Base-by-base conservation (phyloP, 2,113 vertebrate species). In the Lonchura striata region DNA sequence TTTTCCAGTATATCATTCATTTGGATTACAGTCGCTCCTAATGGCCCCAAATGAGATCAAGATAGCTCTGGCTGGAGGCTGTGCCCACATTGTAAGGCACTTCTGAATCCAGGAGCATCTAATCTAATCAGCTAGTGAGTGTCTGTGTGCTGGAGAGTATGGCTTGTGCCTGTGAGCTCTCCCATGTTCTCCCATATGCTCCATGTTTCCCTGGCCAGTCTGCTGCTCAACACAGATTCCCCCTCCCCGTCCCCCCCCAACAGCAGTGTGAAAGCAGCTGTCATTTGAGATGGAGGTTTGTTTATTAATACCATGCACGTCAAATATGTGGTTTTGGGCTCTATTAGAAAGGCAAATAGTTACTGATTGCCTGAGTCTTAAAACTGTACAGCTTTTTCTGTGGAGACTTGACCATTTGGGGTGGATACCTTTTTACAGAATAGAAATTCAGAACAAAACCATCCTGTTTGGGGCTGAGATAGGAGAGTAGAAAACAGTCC, bases 21-120 rank as follows among this genome's bases (percentile, higher is more conserved):
- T 52, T 82, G 52, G 84, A 27, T 87, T 94, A 47, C 53, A 65
- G 81, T 30, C 33, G 2, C 44, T 75, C 37, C 52, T 86, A 59
- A 86, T 71, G 72, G 72, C 83, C 77, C 35, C 72, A 68, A 23
- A 75, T 64, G 69, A 88, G 65, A 89, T 89, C 47, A 91, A 56
- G 80, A 28, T 72, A 23, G 20, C 14, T 2, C 65, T 75, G 91
- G 60, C 88, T 86, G 60, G 68, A 50, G 71, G 68, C 90, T 92
- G 52, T 33, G 83, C 33, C 2, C 15, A 6, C 20, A 16, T 76
- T 10, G 27, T 15, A 37, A 75, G 82, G 16, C 71, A 37, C 83
- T 83, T 44, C 80, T 49, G 57, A 59, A 53, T 64, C 47, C 80
- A 86, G 81, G 44, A 92, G 53, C 69, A 22, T 10, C 57, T 75